Conservation (phyloP, 2,113 vertebrate genomes). For the Erinaceus europaeus region DNA sequence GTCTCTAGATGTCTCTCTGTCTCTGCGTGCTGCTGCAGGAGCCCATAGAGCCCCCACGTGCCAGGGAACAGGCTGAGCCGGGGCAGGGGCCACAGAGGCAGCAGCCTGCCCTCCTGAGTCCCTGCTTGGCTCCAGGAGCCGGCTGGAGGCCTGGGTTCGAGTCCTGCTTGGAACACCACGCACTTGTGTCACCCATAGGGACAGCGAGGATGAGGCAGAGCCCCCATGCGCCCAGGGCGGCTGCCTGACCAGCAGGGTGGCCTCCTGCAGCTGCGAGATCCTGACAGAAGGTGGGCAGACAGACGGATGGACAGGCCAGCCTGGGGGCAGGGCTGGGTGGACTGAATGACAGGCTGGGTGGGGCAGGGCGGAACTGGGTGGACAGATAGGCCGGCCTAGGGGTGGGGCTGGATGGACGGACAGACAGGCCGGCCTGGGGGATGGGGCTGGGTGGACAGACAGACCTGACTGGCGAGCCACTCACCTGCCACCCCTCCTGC, state of each 20-base stretch:
- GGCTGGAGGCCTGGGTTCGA: too few relatives aligned
- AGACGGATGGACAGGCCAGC: too few relatives aligned
- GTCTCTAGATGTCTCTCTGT: too few relatives aligned
- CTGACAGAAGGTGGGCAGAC: conserved; percentile 93
- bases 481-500: not conserved
- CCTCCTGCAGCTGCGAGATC: conserved; percentile 96
- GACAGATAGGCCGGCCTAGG: not conserved
- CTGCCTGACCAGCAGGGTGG: conserved; percentile 85
- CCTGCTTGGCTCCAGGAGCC: too few relatives aligned
- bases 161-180: too few relatives aligned
- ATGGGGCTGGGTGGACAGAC: too few relatives aligned
- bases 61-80: too few relatives aligned
- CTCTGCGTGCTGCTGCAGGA: too few relatives aligned
- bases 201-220: conserved; percentile 95
- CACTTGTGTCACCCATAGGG: conserved; percentile 81
- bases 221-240: conserved; percentile 90
- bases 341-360: not conserved
- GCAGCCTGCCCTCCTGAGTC: too few relatives aligned
- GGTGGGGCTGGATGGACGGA: too few relatives aligned
- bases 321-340: not conserved
- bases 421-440: too few relatives aligned
- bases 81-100: too few relatives aligned
- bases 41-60: not conserved
- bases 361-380: not conserved
- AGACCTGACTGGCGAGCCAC: not conserved